These are phyloP conservation scores for Tineola bisselliella DNA, from an alignment of 2,888 invertebrate species.

Conservation along the genomic window DNA sequence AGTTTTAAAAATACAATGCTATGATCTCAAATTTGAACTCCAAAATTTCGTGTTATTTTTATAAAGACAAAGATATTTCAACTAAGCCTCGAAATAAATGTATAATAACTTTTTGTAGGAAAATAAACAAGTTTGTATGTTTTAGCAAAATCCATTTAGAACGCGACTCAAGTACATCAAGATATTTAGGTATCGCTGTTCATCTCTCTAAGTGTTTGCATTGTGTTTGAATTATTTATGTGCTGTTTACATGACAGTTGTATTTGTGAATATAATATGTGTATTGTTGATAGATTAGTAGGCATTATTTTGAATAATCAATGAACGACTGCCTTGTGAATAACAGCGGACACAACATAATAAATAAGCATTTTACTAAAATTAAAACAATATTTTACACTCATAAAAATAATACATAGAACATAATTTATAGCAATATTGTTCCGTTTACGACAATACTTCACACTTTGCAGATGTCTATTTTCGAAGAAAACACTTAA, in stretches of 20 bases:
- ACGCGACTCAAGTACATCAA: not conserved
- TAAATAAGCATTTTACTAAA: too few relatives aligned
- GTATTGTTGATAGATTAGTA: not conserved
- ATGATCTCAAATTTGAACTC: too few relatives aligned
- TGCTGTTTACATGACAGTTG: not conserved
- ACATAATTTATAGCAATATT: not conserved
- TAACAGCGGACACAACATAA: too few relatives aligned
- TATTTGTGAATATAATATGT: not conserved
- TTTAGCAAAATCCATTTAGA: not conserved
- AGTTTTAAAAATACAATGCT: too few relatives aligned
- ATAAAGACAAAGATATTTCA: too few relatives aligned
- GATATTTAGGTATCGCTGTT: not conserved
- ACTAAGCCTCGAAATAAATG: too few relatives aligned
- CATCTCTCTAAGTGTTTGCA: constrained; percentile 1
- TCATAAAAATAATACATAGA: constrained; percentile 1
- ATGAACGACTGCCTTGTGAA: not conserved
- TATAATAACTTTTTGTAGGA: too few relatives aligned
- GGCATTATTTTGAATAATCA: not conserved
- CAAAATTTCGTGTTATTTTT: too few relatives aligned
- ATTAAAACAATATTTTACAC: not conserved
- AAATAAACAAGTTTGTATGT: too few relatives aligned
- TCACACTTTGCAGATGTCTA: constrained; percentile 13
- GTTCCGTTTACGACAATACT: not conserved
- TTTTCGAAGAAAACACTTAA: constrained; percentile 10
- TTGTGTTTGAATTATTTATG: not conserved